Conservation (phyloP, 2,888 invertebrate species). For the Oscheius sp. region DNA sequence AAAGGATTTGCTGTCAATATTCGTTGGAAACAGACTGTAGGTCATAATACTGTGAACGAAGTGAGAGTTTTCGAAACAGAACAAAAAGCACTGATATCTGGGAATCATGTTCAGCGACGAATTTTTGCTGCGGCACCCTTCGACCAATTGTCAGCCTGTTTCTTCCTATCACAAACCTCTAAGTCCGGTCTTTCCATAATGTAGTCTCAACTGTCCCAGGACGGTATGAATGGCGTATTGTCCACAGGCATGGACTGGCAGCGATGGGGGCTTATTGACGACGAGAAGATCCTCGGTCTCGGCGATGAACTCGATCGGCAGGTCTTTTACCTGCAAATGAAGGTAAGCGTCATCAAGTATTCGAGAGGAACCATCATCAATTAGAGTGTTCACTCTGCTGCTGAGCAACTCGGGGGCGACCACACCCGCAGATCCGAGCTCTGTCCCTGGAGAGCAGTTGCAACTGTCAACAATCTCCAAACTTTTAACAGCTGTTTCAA, state of each 20-base stretch:
- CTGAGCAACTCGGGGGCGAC: too few relatives aligned
- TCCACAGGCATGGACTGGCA: constrained; percentile 87
- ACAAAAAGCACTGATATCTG: background rate
- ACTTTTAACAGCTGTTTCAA: too few relatives aligned
- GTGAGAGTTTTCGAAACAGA: too few relatives aligned
- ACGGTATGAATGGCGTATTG: constrained; percentile 97
- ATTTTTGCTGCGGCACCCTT: too few relatives aligned
- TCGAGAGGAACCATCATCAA: background rate
- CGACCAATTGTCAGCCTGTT: too few relatives aligned
- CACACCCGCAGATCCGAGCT: too few relatives aligned
- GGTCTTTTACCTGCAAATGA: constrained; percentile 82
- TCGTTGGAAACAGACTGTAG: too few relatives aligned
- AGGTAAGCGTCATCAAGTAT: background rate
- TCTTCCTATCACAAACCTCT: constrained; percentile 42
- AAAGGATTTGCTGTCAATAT: too few relatives aligned
- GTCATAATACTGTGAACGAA: background rate
- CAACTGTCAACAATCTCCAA: too few relatives aligned
- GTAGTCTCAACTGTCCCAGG: constrained; percentile 93
- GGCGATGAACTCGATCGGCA: constrained; percentile 90
- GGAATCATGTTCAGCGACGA: too few relatives aligned
- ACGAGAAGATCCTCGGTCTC: constrained; percentile 99
- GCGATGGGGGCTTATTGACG: constrained; percentile 76
- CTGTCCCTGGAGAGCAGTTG: too few relatives aligned
- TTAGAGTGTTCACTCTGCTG: too few relatives aligned
- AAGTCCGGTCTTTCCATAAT: constrained; percentile 80